Evolutionary conservation across 2,797 vertebrate genomes (phyloP), one percentile per base, ranked within the genome.

Genomic region (Clarias laeviceps): DNA sequence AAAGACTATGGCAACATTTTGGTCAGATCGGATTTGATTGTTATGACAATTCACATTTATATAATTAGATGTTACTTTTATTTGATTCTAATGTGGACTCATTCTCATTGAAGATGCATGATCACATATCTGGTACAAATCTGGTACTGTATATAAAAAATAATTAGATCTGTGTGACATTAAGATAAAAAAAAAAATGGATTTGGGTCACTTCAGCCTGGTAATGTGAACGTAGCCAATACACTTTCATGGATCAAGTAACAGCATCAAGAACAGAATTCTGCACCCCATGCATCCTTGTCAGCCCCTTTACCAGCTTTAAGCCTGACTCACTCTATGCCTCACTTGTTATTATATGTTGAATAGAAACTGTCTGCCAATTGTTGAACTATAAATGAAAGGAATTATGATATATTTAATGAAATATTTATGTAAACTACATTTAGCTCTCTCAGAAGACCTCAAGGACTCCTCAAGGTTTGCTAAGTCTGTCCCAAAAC

Each of bases 401-500:
- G 18, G 34, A 82, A 82, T 18, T 59, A 29, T 8, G 12, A 50
- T 20, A 14, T 40, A 34, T 69, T 69, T 78, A 62, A 82, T 8
- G 22, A 78, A 82, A 78, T 86, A 32, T 82, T 70, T 69, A 78
- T 1, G 7, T 50, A 70, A 78, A 68, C 57, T 73, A 56, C 65
- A 86, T 68, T 66, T 82, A 74, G 29, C 80, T 45, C 50, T 68
- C 37, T 50, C 72, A 50, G 34, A 66, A 70, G 85, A 56, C 62
- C 37, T 56, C 34, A 77, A 82, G 59, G 80, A 80, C 57, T 62
- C 11, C 68, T 65, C 45, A 65, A 50, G 29, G 59, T 45, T 68
- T n/a, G 64, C 68, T 82, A 61, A 80, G 45, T 66, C 68, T 83
- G 76, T 66, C 79, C 82, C 72, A 72, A 66, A 73, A 78, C 7